Conservation (phyloP, 2,888 invertebrate genomes). For the Allygus modestus region DNA sequence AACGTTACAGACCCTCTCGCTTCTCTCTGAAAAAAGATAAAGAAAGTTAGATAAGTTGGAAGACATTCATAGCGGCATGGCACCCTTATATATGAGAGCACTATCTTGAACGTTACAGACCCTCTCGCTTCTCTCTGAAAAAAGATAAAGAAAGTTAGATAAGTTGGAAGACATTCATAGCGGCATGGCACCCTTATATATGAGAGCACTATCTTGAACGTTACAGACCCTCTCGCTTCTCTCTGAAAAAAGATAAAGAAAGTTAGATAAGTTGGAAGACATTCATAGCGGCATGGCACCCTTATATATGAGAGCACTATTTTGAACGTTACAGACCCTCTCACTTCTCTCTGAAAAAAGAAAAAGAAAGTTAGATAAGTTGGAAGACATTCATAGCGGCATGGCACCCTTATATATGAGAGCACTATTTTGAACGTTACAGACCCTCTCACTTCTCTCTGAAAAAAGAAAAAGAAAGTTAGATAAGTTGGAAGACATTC, state of each 20-base stretch:
- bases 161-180: conserved; percentile 80
- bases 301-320: conserved; percentile 99
- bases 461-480: conserved; percentile 74
- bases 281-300: conserved; percentile 96
- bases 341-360: conserved; percentile 92
- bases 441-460: conserved; percentile 98
- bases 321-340: conserved; percentile 99
- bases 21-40: conserved; percentile 87
- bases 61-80: conserved; percentile 92
- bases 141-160: conserved; percentile 62
- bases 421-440: conserved; percentile 99
- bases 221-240: conserved; percentile 98
- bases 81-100: conserved; percentile 98
- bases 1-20: conserved; percentile 98
- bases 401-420: conserved; percentile 97
- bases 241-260: conserved; percentile 81
- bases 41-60: background rate
- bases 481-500: conserved; percentile 75
- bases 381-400: conserved; percentile 86
- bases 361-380: background rate
- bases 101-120: conserved; percentile 99
- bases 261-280: background rate
- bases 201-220: conserved; percentile 99
- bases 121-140: conserved; percentile 97
- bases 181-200: conserved; percentile 98